Evolutionary conservation across 2,888 invertebrate genomes (phyloP), one percentile per base, ranked within the genome.

Genomic region (Octodonta nipae): DNA sequence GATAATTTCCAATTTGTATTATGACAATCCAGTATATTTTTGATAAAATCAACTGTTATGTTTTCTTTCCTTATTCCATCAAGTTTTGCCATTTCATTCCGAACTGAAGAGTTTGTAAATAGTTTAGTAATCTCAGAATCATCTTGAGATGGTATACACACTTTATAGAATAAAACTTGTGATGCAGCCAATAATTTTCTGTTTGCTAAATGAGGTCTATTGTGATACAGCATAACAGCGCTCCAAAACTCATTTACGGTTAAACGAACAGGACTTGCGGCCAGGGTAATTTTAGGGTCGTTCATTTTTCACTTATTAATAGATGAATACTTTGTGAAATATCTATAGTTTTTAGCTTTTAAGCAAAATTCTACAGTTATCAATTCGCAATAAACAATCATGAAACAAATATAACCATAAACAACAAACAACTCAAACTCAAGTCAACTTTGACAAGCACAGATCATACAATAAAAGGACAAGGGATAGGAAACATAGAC

Each of bases 121-220:
- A 58, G 24, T 28, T 56, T 50, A 27, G 35, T 43, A 22, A 59
- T 30, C 26, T 42, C 40, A 26, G 46, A 41, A 29, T 54, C 28
- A 36, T 38, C 36, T 12, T 45, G 30, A 29, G 41, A 41, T 32
- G 47, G 38, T 30, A 51, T 48, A 10, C 38, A 15, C 10, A 59
- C 41, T 47, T 55, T 44, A 32, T 49, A 52, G 36, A 56, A 48
- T 30, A 52, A 42, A 31, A 47, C 35, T 37, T 49, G 46, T 13
- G 54, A 44, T 11, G 47, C 67, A 30, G 75, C 75, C 56, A 74
- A 71, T 51, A 84, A 61, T 54, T 78, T 73, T 47, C 76, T 74
- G 58, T 84, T 83, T 4, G 80, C 61, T 34, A 79, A 67, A 54
- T 83, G 79, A 30, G 81, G 78, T 55, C 77, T 77, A 33, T 61